Conservation (phyloP, 2,888 invertebrate species). For the Rhabditophanes sp. region DNA sequence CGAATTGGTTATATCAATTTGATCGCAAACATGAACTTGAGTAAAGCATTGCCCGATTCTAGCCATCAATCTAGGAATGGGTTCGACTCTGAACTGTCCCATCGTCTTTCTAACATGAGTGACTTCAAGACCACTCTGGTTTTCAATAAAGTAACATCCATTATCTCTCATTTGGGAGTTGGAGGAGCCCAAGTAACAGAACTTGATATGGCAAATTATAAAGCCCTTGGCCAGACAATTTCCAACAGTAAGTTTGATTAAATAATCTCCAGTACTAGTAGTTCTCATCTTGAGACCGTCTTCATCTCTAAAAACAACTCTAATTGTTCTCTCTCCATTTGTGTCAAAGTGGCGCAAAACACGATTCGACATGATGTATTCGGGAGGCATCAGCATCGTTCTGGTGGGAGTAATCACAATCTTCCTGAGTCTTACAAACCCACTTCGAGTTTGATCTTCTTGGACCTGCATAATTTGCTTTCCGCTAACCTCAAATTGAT, state of each 20-base stretch:
- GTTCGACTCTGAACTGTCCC: slow-evolving; percentile 29
- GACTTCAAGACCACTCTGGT: slow-evolving; percentile 15
- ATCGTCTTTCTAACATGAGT: slow-evolving; percentile 10
- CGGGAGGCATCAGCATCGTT: slow-evolving; percentile 33
- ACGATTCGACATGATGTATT: slow-evolving; percentile 42
- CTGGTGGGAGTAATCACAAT: slow-evolving; percentile 34
- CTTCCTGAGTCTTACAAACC: slow-evolving; percentile 4
- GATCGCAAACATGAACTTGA: slow-evolving; percentile 12
- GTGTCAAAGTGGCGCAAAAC: slow-evolving; percentile 27
- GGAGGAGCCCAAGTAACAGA: slow-evolving; percentile 37
- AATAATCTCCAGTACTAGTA: slow-evolving; percentile 12
- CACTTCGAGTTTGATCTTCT: neutral
- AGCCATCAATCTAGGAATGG: slow-evolving; percentile 39
- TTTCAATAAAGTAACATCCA: slow-evolving; percentile 34
- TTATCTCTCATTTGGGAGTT: slow-evolving; percentile 42
- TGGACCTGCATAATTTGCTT: neutral
- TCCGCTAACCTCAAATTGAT: neutral
- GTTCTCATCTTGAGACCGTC: slow-evolving; percentile 17
- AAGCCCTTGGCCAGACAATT: slow-evolving; percentile 19
- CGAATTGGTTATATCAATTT: too few relatives aligned
- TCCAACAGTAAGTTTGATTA: slow-evolving; percentile 21
- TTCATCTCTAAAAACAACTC: slow-evolving; percentile 29
- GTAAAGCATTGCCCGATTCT: slow-evolving; percentile 22
- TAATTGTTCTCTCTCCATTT: slow-evolving; percentile 20
- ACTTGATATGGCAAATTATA: slow-evolving; percentile 7